Evolutionary conservation across 2,888 invertebrate species (phyloP).

Genomic region (Boloria euphrosyne): DNA sequence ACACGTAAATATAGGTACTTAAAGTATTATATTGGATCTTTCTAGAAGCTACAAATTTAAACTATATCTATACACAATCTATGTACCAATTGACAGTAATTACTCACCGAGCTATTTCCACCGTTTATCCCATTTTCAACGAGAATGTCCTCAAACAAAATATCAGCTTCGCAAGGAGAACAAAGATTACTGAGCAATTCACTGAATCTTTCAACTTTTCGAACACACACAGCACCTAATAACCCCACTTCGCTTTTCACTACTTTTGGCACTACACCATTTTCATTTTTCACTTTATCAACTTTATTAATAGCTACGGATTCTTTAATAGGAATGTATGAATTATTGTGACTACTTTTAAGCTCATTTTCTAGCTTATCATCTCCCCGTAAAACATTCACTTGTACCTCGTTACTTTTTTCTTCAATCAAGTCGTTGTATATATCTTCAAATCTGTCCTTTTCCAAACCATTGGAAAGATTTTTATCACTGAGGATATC

Average conservation of each 20-base stretch:
- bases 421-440: conserved; percentile 65
- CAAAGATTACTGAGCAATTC: conserved; percentile 78
- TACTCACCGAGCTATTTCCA: conserved; percentile 60
- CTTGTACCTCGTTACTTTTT: conserved; percentile 46
- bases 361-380: conserved; percentile 49
- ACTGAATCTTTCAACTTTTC: conserved; percentile 79
- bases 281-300: conserved; percentile 57
- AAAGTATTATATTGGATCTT: not conserved
- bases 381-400: conserved; percentile 46
- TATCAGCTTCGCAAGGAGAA: conserved; percentile 75
- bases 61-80: no score
- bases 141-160: conserved; percentile 74
- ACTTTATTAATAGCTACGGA: conserved; percentile 52
- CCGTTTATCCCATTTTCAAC: conserved; percentile 71
- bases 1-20: not conserved
- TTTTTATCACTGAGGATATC: conserved; percentile 63
- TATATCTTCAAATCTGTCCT: conserved; percentile 68
- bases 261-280: conserved; percentile 72
- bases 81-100: conserved; percentile 10
- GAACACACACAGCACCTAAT: conserved; percentile 76
- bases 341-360: conserved; percentile 62
- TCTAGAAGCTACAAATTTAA: no score
- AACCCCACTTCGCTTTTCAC: conserved; percentile 62
- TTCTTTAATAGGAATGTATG: conserved; percentile 60
- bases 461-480: conserved; percentile 58